Percentiles rank a stretch among this genome's conserved stretches.
phyloP scores from a whole-genome alignment of 1,140 invertebrate species.

The Cotesia vestalis region DNA sequence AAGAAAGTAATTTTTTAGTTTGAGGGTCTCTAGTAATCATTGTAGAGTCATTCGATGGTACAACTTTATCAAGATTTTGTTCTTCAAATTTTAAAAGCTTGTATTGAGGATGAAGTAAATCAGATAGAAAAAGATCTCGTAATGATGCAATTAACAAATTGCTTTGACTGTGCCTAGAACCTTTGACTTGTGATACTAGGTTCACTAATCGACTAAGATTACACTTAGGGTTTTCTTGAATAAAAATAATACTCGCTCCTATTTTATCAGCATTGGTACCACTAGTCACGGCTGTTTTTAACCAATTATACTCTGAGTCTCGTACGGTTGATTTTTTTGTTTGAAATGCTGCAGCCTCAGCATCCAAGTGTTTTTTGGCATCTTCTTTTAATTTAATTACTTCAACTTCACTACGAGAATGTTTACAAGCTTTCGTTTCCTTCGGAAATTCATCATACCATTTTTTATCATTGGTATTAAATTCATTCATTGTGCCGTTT shows the following conservation, averaged over 20 bases:
- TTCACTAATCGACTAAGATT: constrained; percentile 77
- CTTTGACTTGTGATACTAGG: constrained; percentile 81
- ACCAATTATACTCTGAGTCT: constrained; percentile 72
- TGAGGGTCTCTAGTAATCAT: constrained; percentile 61
- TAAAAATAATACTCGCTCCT: constrained; percentile 82
- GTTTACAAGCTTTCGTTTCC: constrained; percentile 40
- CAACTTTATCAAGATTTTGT: constrained; percentile 66
- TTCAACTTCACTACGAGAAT: constrained; percentile 60
- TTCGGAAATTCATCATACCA: constrained; percentile 58
- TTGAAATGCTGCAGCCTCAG: constrained; percentile 71
- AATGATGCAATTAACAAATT: constrained; percentile 76
- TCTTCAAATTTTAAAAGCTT: constrained; percentile 81
- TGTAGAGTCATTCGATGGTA: constrained; percentile 47
- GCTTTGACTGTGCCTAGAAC: constrained; percentile 83
- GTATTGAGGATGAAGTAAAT: constrained; percentile 76
- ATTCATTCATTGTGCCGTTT: neutral
- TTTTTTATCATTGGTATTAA: constrained; percentile 43
- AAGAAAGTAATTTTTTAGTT: constrained; percentile 67
- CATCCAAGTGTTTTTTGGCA: constrained; percentile 70
- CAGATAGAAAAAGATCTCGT: constrained; percentile 79
- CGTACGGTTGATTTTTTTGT: constrained; percentile 54
- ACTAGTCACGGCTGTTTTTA: constrained; percentile 80
- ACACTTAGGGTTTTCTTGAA: constrained; percentile 87
- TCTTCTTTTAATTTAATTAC: constrained; percentile 69
- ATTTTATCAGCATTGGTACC: constrained; percentile 88